Conservation (phyloP, 2,888 invertebrate genomes). For the Phlogophora meticulosa region DNA sequence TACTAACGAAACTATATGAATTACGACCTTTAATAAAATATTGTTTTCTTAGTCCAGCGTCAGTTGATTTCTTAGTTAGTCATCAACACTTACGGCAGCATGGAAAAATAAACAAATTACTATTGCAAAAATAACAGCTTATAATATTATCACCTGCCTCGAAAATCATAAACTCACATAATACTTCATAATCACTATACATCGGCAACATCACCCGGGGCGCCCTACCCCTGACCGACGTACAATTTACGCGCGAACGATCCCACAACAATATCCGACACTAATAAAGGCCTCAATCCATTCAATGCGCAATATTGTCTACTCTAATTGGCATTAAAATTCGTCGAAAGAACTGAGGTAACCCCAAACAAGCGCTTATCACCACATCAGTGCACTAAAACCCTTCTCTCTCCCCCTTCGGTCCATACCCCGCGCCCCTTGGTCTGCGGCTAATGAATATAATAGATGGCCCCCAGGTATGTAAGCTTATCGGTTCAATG, state of each 20-base stretch:
- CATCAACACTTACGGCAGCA: neutral
- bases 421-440: conserved; percentile 59
- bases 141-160: conserved; percentile 29
- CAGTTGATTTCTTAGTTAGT: neutral
- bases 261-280: conserved; percentile 88
- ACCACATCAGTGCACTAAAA: conserved; percentile 82
- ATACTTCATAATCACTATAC: conserved; percentile 44
- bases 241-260: conserved; percentile 80
- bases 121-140: conserved; percentile 23
- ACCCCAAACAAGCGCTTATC: conserved; percentile 88
- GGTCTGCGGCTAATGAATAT: conserved; percentile 81
- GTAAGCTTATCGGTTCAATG: conserved; percentile 67
- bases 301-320: conserved; percentile 86
- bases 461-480: conserved; percentile 85
- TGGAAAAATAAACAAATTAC: neutral
- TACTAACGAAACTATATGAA: too few relatives aligned
- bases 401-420: conserved; percentile 62
- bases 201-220: conserved; percentile 59
- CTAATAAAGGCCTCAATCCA: conserved; percentile 88
- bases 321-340: conserved; percentile 89
- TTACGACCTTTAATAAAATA: too few relatives aligned
- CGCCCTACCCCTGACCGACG: conserved; percentile 52
- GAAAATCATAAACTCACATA: conserved; percentile 33
- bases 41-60: too few relatives aligned
- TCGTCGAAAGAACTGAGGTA: conserved; percentile 85